Evolutionary conservation across 2,113 vertebrate genomes (phyloP).

Genomic region (Polyodon spathula): DNA sequence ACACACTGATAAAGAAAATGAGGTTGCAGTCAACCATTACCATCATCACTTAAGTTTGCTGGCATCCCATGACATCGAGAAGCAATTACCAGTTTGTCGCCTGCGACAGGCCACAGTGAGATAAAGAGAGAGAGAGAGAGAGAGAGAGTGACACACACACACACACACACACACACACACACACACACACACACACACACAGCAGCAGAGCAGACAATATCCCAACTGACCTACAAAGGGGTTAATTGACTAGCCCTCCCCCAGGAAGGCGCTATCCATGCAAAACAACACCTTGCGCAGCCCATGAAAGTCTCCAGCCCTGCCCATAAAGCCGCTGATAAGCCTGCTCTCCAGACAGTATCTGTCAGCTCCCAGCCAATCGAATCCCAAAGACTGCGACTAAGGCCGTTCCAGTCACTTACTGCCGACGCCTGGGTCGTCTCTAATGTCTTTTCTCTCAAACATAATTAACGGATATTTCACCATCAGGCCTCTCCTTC

Average conservation of each 20-base stretch:
- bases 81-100: not conserved
- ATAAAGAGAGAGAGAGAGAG: conserved; percentile 21
- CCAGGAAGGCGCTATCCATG: not conserved
- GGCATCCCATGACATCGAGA: not conserved
- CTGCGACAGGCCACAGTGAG: not conserved
- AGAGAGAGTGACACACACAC: conserved; percentile 6
- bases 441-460: conserved; percentile 64
- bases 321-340: conserved; percentile 8
- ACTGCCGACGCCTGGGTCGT: conserved; percentile 44
- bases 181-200: conserved; percentile 8
- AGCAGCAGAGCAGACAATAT: conserved; percentile 15
- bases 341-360: conserved; percentile 11
- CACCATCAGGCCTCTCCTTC: conserved; percentile 38
- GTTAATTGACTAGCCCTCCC: not conserved
- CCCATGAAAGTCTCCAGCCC: not conserved
- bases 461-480: conserved; percentile 69
- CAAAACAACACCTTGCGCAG: conserved; percentile 4
- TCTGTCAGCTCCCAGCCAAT: conserved; percentile 12
- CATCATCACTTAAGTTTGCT: too few species aligned
- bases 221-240: conserved; percentile 3
- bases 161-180: not conserved
- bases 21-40: too few species aligned
- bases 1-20: too few species aligned
- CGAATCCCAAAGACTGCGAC: conserved; percentile 4
- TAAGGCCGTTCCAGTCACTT: conserved; percentile 4